A percentile compares a stretch with the other conserved stretches of the same genome.
Conservation (phyloP, 2,113 vertebrate genomes). For the Ahaetulla prasina region DNA sequence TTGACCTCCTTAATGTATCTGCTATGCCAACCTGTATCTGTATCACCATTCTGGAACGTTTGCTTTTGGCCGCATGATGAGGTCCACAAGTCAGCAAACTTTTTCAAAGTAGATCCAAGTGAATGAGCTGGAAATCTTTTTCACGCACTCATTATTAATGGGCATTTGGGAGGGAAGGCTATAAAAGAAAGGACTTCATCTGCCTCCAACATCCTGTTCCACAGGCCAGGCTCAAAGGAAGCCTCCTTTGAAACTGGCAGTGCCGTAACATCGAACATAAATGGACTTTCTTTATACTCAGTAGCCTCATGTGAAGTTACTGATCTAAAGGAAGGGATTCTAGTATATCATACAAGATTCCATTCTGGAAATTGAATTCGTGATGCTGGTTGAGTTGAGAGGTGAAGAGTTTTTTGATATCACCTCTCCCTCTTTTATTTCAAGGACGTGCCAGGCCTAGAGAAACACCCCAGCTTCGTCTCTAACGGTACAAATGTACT, state of each 20-base stretch:
- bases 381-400: background rate
- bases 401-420: background rate
- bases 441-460: background rate
- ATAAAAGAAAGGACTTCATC: background rate
- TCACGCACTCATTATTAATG: background rate
- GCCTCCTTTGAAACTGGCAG: background rate
- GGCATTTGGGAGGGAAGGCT: background rate
- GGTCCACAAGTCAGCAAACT: background rate
- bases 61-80: too few species aligned
- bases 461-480: background rate
- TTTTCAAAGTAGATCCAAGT: background rate
- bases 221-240: background rate
- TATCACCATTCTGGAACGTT: background rate
- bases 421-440: background rate
- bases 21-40: background rate
- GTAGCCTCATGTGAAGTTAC: background rate
- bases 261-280: background rate
- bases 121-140: background rate
- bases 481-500: background rate
- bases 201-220: background rate
- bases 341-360: background rate
- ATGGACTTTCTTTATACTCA: background rate
- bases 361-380: background rate
- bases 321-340: background rate
- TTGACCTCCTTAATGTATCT: background rate